These are phyloP conservation scores for Lagorchestes hirsutus DNA, from an alignment of 2,797 vertebrate genomes.

Conservation along the genomic window DNA sequence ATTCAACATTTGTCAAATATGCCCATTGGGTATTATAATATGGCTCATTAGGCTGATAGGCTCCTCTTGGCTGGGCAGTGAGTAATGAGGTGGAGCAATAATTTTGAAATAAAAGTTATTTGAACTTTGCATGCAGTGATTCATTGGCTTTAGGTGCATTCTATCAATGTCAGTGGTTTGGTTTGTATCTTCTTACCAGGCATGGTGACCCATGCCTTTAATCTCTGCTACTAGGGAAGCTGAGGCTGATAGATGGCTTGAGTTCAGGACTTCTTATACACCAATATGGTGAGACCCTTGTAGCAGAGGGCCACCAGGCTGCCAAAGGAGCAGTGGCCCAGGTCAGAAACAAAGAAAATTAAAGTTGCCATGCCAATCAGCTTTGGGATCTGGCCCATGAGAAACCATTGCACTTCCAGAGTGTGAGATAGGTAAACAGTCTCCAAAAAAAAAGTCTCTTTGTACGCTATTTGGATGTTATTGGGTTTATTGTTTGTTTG, in stretches of 20 bases:
- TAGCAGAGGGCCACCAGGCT: background rate
- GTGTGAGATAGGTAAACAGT: background rate
- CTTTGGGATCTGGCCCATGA: background rate
- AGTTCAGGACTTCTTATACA: background rate
- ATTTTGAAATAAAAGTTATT: constrained; percentile 34
- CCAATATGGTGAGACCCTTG: background rate
- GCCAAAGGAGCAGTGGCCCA: background rate
- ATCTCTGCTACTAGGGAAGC: background rate
- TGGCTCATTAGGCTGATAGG: constrained; percentile 76
- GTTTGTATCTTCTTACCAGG: background rate
- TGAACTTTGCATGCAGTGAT: background rate
- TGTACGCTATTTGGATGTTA: background rate
- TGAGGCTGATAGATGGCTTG: background rate
- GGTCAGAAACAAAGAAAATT: background rate
- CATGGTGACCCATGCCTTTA: background rate
- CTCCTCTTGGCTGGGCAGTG: constrained; percentile 33
- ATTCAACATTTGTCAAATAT: constrained; percentile 81
- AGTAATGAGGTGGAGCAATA: background rate
- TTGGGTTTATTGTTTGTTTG: background rate
- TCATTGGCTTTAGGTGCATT: constrained; percentile 22
- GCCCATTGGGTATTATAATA: constrained; percentile 79
- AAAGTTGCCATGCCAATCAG: background rate
- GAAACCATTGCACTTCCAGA: background rate
- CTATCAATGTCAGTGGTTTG: background rate
- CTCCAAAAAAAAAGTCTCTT: background rate